Evolutionary conservation across 2,113 vertebrate species (phyloP), one percentile per base, ranked within the genome.

Genomic region (Rhinoderma darwinii): DNA sequence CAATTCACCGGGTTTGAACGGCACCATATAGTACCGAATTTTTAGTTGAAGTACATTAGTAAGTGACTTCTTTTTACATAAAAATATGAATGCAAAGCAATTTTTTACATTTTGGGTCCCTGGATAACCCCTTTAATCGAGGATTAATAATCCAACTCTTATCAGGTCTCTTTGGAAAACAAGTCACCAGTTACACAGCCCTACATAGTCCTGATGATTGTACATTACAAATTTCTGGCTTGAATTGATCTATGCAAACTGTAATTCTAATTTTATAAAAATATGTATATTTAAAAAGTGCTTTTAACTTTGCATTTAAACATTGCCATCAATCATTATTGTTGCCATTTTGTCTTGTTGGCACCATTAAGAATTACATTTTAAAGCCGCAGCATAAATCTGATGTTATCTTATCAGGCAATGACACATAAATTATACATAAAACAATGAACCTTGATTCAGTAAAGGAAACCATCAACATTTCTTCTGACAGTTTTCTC

Each of bases 351-450:
- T 82, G 41, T 81, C 66, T 61, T 6, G 44, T 74, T 74, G 50
- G 63, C 80, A 80, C 39, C 66, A 47, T 27, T 59, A 82, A 82
- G 66, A 44, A 82, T 61, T 87, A 72, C 68, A 82, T 72, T 86
- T 81, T 81, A 72, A 43, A 86, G 63, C 76, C 59, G 39, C 78
- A 74, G 74, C 73, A 82, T 73, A 82, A 70, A 87, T 87, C 70
- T 87, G 15, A 82, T 59, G 37, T 78, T 81, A 74, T 87, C 51
- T 73, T 74, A 72, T 82, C 82, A 74, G 50, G 74, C 77, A 82
- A 82, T 87, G 85, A 61, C 77, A 87, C 85, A 87, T 87, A 87
- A 82, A 87, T 87, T 74, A 43, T 74, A 73, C 51, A 44, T 59
- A 82, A 73, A 51, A 87, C 18, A 37, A 35, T 80, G 44, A 79